Evolutionary conservation across 92 coral and sea anemone genomes (phyloP).

Genomic region (Zoanthus gigantus): DNA sequence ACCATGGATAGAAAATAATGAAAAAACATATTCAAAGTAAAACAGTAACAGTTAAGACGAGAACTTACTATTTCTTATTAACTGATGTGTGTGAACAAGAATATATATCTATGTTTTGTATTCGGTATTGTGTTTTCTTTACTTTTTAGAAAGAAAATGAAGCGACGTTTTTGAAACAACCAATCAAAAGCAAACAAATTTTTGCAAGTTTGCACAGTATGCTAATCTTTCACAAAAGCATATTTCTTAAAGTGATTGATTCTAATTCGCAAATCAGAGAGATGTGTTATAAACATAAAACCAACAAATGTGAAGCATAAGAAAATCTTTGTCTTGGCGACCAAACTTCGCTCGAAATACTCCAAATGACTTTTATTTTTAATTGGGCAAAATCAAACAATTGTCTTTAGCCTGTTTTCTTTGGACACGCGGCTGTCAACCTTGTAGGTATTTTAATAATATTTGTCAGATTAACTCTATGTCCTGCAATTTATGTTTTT

Average conservation of each 20-base stretch:
- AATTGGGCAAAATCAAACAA: slow-evolving; percentile 57
- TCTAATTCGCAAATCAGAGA: background rate
- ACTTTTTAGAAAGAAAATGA: slow-evolving; percentile 31
- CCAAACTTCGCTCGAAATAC: background rate
- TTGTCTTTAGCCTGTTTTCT: slow-evolving; percentile 44
- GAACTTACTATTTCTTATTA: background rate
- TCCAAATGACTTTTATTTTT: background rate
- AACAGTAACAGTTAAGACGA: background rate
- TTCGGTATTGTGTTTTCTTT: slow-evolving; percentile 20
- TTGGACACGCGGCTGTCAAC: slow-evolving; percentile 75
- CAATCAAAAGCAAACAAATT: slow-evolving; percentile 27
- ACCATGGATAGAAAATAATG: background rate
- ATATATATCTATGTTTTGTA: background rate
- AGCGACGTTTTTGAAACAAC: slow-evolving; percentile 20
- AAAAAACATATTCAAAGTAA: background rate
- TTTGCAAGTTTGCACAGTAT: slow-evolving; percentile 27
- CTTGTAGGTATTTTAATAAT: slow-evolving; percentile 80
- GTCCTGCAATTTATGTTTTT: slow-evolving; percentile 70
- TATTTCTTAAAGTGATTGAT: background rate
- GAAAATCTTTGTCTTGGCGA: background rate
- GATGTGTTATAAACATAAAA: background rate
- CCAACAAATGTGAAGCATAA: background rate
- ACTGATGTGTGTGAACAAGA: slow-evolving; percentile 27
- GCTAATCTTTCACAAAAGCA: slow-evolving; percentile 7
- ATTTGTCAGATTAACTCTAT: slow-evolving; percentile 75